Percentiles rank a stretch among this genome's conserved stretches.
These are phyloP conservation scores for Cyprinus carpio DNA, from an alignment of 2,113 vertebrate genomes.

Conservation along the genomic window DNA sequence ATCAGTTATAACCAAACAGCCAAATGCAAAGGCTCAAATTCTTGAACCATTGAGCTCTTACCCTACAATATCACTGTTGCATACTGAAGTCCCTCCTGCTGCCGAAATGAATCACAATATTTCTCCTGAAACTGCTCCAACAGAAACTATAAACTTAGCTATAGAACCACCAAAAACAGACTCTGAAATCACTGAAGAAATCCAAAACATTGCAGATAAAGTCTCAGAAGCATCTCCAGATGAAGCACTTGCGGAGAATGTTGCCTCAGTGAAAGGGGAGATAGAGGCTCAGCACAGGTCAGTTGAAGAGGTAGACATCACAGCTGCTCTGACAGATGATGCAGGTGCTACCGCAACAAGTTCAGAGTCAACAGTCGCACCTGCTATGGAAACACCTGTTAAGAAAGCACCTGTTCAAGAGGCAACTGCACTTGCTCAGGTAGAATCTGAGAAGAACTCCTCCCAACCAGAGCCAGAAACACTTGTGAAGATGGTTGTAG, in stretches of 20 bases:
- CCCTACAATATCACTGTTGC: slow-evolving; percentile 9
- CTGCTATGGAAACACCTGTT: background rate
- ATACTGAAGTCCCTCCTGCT: slow-evolving; percentile 9
- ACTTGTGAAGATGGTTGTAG: background rate
- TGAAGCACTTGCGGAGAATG: background rate
- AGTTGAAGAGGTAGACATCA: background rate
- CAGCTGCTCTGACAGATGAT: background rate
- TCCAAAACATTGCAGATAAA: slow-evolving; percentile 7
- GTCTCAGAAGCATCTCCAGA: background rate
- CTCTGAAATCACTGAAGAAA: background rate
- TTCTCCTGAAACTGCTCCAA: slow-evolving; percentile 15
- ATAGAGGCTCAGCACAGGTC: background rate
- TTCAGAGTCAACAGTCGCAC: background rate
- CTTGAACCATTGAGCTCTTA: slow-evolving; percentile 42
- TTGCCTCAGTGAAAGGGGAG: background rate
- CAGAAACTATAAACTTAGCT: background rate
- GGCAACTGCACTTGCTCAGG: background rate
- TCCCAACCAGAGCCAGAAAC: slow-evolving; percentile 5
- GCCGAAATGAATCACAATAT: slow-evolving; percentile 36
- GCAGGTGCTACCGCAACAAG: background rate
- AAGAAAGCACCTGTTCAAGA: background rate
- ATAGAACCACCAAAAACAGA: background rate
- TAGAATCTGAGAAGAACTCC: background rate
- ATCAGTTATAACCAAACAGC: slow-evolving; percentile 12
- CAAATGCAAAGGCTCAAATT: background rate